Percentiles rank a stretch among this genome's conserved stretches.
phyloP scores from a whole-genome alignment of 1,140 invertebrate species.

The Drosophila ercepeae region DNA sequence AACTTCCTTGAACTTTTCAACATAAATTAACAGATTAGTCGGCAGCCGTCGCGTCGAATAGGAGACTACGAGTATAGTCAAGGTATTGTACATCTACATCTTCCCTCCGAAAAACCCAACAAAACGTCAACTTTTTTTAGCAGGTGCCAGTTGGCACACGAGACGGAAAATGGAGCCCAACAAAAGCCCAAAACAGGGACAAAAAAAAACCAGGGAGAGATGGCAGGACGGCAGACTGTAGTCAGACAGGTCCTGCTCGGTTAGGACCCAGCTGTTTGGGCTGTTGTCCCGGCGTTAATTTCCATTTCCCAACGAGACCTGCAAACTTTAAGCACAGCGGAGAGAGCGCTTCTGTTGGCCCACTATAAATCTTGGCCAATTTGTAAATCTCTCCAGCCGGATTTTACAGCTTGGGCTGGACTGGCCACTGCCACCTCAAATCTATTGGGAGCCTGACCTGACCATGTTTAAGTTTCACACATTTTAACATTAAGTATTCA shows the following conservation, averaged over 20 bases:
- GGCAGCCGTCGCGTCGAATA: constrained; percentile 34
- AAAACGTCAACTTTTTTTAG: constrained; percentile 28
- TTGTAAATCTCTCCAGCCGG: constrained; percentile 56
- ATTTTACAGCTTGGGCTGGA: background rate
- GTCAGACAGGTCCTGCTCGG: constrained; percentile 20
- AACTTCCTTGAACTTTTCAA: constrained; percentile 72
- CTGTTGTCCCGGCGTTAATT: constrained; percentile 35
- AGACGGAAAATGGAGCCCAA: background rate
- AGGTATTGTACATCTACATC: background rate
- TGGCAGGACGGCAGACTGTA: constrained; percentile 9
- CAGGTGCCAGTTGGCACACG: constrained; percentile 30
- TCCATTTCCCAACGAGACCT: constrained; percentile 31
- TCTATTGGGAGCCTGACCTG: constrained; percentile 28
- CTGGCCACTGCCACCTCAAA: constrained; percentile 1
- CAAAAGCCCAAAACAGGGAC: constrained; percentile 1
- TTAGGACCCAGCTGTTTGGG: constrained; percentile 16
- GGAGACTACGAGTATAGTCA: constrained; percentile 3
- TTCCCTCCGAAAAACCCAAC: constrained; percentile 2
- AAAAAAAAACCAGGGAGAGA: background rate
- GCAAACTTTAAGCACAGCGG: constrained; percentile 21
- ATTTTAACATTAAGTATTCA: constrained; percentile 54
- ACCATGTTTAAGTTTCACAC: constrained; percentile 27
- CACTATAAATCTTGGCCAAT: constrained; percentile 71
- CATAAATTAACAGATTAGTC: constrained; percentile 82
- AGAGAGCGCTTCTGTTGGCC: constrained; percentile 29